A percentile compares a stretch with the other conserved stretches of the same genome.
phyloP scores from a whole-genome alignment of 2,797 vertebrate species.

The Acrossocheilus fasciatus region DNA sequence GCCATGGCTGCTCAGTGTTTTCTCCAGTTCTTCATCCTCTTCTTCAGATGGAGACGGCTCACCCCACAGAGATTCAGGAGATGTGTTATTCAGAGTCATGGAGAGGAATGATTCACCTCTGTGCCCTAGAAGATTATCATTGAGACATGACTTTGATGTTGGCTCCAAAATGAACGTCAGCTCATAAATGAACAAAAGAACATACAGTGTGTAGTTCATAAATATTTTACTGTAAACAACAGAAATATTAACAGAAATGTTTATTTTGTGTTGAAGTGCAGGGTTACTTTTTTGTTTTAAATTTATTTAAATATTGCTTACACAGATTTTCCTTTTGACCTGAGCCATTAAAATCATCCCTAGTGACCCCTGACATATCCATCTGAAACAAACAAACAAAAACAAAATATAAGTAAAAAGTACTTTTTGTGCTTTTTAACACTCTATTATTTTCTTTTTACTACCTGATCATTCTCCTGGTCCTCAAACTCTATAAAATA shows the following conservation, averaged over 20 bases:
- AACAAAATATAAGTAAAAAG: not conserved
- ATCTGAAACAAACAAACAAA: slow-evolving; percentile 25
- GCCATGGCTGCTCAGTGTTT: slow-evolving; percentile 69
- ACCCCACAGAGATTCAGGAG: slow-evolving; percentile 40
- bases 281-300: not conserved
- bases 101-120: slow-evolving; percentile 42
- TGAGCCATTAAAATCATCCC: slow-evolving; percentile 7
- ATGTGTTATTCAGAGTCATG: slow-evolving; percentile 51
- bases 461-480: slow-evolving; percentile 23
- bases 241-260: not conserved
- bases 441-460: not conserved
- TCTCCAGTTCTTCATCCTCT: slow-evolving; percentile 73
- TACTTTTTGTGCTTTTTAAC: not conserved
- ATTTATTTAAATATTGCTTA: slow-evolving; percentile 39
- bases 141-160: not conserved
- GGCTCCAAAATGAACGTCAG: not conserved
- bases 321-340: slow-evolving; percentile 32
- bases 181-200: not conserved
- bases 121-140: slow-evolving; percentile 22
- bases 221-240: not conserved
- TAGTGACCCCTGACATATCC: slow-evolving; percentile 27
- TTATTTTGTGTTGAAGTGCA: not conserved
- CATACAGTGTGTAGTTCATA: not conserved
- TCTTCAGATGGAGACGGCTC: slow-evolving; percentile 68
- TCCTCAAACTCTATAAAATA: slow-evolving; percentile 13